phyloP scores from a whole-genome alignment of 2,888 invertebrate genomes.

The Pristionchus exspectatus region DNA sequence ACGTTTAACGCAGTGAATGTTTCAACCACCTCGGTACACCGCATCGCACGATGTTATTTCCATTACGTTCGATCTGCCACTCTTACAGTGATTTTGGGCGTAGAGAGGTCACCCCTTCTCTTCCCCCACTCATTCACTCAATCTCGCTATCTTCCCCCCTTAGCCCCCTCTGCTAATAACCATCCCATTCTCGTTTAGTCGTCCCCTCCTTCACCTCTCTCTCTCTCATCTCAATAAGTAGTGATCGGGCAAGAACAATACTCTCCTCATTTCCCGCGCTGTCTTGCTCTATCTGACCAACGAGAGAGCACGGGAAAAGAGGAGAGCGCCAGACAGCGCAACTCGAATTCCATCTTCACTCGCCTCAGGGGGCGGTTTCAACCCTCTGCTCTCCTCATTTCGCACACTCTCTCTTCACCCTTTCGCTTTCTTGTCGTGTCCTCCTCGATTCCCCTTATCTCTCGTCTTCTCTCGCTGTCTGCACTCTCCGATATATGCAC shows the following conservation, averaged over 20 bases:
- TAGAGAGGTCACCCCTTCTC: slow-evolving; percentile 9
- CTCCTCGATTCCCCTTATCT: background rate
- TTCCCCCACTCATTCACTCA: background rate
- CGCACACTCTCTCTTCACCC: background rate
- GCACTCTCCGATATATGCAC: background rate
- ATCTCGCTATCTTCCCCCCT: background rate
- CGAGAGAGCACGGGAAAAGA: background rate
- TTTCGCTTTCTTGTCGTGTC: background rate
- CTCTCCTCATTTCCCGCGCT: background rate
- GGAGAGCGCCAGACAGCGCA: slow-evolving; percentile 13
- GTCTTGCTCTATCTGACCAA: background rate
- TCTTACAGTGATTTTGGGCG: slow-evolving; percentile 30
- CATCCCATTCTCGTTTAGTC: slow-evolving; percentile 20
- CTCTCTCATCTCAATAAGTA: slow-evolving; percentile 32
- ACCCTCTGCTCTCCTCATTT: background rate
- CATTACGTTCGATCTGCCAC: background rate
- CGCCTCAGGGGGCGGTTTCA: slow-evolving; percentile 38
- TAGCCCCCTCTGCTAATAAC: slow-evolving; percentile 22
- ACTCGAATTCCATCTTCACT: slow-evolving; percentile 18
- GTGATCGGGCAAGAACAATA: background rate
- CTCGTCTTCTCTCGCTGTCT: background rate
- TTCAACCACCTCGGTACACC: background rate
- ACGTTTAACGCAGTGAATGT: background rate
- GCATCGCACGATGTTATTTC: background rate
- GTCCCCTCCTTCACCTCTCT: slow-evolving; percentile 9